A percentile compares a stretch with the other conserved stretches of the same genome.
Evolutionary conservation across 2,797 vertebrate species (phyloP).

Genomic region (Lemur catta): DNA sequence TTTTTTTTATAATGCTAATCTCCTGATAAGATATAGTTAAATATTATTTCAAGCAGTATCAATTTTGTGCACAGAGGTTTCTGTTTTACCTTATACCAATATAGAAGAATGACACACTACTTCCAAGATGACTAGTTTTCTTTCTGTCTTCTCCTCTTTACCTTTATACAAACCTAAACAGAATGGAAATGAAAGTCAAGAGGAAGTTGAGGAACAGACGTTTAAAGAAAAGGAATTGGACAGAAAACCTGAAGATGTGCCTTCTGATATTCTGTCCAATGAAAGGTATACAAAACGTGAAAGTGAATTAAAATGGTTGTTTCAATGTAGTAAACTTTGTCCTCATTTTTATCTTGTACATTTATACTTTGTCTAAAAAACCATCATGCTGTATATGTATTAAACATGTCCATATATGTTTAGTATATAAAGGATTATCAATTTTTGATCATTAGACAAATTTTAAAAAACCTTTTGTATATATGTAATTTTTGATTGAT

Average conservation of each 20-base stretch:
- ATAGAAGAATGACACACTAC: slow-evolving; percentile 45
- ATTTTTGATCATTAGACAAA: not conserved
- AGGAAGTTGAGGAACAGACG: slow-evolving; percentile 39
- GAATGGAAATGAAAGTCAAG: slow-evolving; percentile 81
- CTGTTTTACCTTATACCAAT: slow-evolving; percentile 27
- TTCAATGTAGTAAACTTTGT: not conserved
- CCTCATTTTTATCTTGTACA: not conserved
- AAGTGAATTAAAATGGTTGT: slow-evolving; percentile 29
- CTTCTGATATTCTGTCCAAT: slow-evolving; percentile 82
- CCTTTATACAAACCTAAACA: slow-evolving; percentile 88
- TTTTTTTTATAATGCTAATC: slow-evolving; percentile 67
- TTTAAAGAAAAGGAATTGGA: slow-evolving; percentile 76
- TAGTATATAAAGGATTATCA: not conserved
- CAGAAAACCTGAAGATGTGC: slow-evolving; percentile 77
- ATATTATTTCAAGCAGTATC: slow-evolving; percentile 69
- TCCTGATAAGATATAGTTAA: slow-evolving; percentile 63
- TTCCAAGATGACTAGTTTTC: slow-evolving; percentile 91
- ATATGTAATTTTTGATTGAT: slow-evolving; percentile 12
- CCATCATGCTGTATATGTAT: not conserved
- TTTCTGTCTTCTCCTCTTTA: slow-evolving; percentile 92
- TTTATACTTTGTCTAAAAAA: slow-evolving; percentile 38
- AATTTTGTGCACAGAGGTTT: slow-evolving; percentile 46
- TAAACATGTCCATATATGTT: not conserved
- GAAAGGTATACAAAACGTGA: slow-evolving; percentile 88
- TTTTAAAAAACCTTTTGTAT: not conserved